These are phyloP conservation scores for Ianthella basta DNA, from an alignment of 37 sponge, comb jelly and placozoan species.

Conservation along the genomic window DNA sequence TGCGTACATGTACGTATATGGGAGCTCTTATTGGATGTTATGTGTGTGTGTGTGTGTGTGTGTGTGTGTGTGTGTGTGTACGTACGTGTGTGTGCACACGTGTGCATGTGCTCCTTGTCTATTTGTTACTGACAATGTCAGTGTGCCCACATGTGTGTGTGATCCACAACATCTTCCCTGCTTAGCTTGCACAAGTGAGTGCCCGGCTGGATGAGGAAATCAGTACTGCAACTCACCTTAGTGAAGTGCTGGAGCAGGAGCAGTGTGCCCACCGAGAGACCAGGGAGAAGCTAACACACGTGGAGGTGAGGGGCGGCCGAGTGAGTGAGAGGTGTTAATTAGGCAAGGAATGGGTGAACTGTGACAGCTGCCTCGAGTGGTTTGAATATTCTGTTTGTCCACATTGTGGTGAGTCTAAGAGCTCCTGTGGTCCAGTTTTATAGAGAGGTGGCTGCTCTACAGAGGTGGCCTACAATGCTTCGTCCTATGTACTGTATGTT, in stretches of 20 bases:
- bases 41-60: conserved; percentile 10
- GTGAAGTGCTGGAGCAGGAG: conserved; percentile 80
- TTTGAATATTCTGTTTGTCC: no score
- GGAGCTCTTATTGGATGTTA: not conserved
- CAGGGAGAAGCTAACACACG: conserved; percentile 73
- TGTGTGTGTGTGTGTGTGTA: conserved; percentile 8
- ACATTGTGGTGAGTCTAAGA: no score
- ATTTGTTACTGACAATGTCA: not conserved
- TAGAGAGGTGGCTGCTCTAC: no score
- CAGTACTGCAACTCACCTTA: conserved; percentile 47
- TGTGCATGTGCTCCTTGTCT: not conserved
- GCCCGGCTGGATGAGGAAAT: conserved; percentile 67
- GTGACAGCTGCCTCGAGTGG: no score
- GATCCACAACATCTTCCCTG: not conserved
- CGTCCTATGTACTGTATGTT: no score
- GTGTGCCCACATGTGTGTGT: not conserved
- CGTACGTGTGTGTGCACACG: not conserved
- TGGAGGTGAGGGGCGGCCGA: conserved; percentile 60
- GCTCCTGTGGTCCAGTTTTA: no score
- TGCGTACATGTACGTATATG: not conserved
- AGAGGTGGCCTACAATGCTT: no score
- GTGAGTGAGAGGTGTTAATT: no score
- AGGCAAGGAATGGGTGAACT: no score
- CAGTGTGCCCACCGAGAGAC: conserved; percentile 80
- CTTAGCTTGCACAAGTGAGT: conserved; percentile 62